Conservation (phyloP, 2,888 invertebrate species). For the Cantharis rustica region DNA sequence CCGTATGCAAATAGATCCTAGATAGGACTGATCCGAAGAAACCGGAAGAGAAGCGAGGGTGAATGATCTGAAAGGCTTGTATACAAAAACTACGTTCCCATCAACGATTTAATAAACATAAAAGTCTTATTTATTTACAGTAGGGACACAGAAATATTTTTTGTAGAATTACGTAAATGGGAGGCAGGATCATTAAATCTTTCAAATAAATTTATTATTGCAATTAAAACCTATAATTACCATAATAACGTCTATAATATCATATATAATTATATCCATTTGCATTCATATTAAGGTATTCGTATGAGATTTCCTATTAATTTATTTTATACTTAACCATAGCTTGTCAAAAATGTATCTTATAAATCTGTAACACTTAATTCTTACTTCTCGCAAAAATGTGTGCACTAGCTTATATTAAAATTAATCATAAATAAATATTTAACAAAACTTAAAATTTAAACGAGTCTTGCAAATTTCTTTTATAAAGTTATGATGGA, state of each 20-base stretch:
- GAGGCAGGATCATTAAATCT: neutral
- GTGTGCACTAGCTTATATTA: neutral
- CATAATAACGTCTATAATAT: neutral
- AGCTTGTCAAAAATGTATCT: neutral
- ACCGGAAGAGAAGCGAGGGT: conserved; percentile 36
- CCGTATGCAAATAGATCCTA: conserved; percentile 38
- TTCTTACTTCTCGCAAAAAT: neutral
- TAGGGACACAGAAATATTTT: neutral
- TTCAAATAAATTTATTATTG: neutral
- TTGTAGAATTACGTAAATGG: neutral
- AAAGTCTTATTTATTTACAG: neutral
- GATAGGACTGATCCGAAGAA: conserved; percentile 36
- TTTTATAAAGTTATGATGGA: neutral
- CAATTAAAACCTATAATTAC: neutral
- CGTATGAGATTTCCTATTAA: neutral
- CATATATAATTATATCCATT: neutral
- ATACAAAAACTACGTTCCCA: conserved; percentile 32
- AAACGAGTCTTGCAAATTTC: neutral
- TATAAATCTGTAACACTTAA: neutral
- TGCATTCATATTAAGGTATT: neutral
- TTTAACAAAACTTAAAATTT: neutral
- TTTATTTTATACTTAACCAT: neutral
- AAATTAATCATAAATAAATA: neutral
- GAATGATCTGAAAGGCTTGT: conserved; percentile 36
- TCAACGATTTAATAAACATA: conserved; percentile 5